phyloP scores from a whole-genome alignment of 35 echinoderm and acorn worm species.

The Apostichopus parvimensis region DNA sequence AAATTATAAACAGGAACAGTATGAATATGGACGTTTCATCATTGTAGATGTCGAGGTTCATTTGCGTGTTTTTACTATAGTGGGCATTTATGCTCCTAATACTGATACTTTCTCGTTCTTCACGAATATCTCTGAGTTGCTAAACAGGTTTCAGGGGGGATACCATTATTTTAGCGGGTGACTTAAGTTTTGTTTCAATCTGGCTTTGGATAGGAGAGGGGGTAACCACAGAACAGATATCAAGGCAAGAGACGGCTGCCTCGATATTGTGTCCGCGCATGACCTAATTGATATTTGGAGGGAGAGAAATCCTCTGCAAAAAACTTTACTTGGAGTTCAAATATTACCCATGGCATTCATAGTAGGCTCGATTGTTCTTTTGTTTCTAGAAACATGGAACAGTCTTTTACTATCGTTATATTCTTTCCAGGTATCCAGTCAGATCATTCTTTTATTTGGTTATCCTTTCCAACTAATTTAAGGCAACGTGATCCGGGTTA shows the following conservation, averaged over 20 bases:
- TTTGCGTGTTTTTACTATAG: not conserved
- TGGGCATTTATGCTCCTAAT: constrained; percentile 2
- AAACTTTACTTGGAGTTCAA: constrained; percentile 19
- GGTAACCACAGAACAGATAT: not conserved
- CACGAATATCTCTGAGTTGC: not conserved
- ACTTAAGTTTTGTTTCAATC: constrained; percentile 47
- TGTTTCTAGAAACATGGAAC: not conserved
- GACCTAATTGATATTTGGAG: constrained; percentile 21
- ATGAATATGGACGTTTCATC: not conserved
- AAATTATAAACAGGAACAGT: not conserved
- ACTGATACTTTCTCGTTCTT: not conserved
- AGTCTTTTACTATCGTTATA: not conserved
- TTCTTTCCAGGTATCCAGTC: constrained; percentile 27
- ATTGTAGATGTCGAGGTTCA: not conserved
- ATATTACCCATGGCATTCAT: too few species aligned
- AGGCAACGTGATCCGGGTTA: not conserved
- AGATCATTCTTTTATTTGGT: not conserved
- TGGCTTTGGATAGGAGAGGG: constrained; percentile 23
- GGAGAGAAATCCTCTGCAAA: not conserved
- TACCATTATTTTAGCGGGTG: constrained; percentile 10
- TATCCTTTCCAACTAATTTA: not conserved
- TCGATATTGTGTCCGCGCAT: not conserved
- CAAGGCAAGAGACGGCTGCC: not conserved
- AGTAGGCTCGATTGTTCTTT: constrained; percentile 26
- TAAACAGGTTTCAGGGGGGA: not conserved